Base-by-base conservation (phyloP, 1,140 invertebrate genomes). In the Brachionus koreanus region DNA sequence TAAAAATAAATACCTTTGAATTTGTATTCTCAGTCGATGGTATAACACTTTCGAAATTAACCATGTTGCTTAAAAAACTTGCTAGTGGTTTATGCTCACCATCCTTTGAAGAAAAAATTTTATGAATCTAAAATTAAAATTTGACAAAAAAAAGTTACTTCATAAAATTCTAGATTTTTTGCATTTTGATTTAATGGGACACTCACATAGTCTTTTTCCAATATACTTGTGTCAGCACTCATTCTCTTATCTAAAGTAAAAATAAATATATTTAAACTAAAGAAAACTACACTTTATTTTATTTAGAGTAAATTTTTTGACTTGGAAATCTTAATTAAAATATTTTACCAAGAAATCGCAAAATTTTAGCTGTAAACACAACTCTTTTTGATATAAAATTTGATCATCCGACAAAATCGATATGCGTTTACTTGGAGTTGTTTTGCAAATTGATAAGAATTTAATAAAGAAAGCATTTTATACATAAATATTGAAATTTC, bases 41-140 rank as follows among this genome's bases (percentile, higher is more conserved):
- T 1, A 79, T 65, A 1, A 79, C 46, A 37, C 76, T 79, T 13
- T 79, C 39, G 61, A 79, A 79, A 42, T 79, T 79, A 13, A 79
- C 23, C 9, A 79, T 79, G 12, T 29, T 79, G 29, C 76, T 79
- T 25, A 79, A 43, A 39, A 79, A 57, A 39, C 57, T 79, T 35
- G 46, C 76, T 3, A 79, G 19, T 25, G 76, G 49, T 61, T 61
- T 79, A 6, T 74, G 69, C 12, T 74, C 39, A 74, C 33, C 43
- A 25, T 33, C 69, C 69, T 74, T 35, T 42, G 7, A 42, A 25
- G 19, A 57, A 57, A 7, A 6, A 57, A 52, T 19, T 52, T 49
- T 49, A 5, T 13, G 3, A 16, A 16, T 16, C 16, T 52, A 16
- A 5, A 23, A 52, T 16, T 23, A 16, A 5, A 10, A 23, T 25